phyloP scores from a whole-genome alignment of 2,888 invertebrate genomes.

The Itoplectis maculator region DNA sequence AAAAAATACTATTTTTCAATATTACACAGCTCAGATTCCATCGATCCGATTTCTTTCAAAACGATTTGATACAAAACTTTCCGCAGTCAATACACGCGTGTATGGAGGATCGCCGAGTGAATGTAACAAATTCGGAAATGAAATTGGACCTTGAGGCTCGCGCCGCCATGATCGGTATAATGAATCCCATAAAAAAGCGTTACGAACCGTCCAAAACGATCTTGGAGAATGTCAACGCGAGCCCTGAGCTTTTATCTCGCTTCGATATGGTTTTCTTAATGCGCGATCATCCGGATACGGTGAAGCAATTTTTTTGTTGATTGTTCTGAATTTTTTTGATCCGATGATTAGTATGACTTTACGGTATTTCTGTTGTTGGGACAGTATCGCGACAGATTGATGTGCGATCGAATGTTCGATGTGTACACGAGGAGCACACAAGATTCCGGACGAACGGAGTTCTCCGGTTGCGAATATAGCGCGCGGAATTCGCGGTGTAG shows the following conservation, averaged over 20 bases:
- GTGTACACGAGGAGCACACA: conserved; percentile 1
- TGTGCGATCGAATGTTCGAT: conserved; percentile 45
- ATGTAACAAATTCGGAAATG: conserved; percentile 93
- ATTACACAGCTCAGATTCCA: no score
- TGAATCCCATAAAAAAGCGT: conserved; percentile 94
- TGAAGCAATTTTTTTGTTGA: conserved; percentile 76
- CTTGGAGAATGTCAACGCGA: conserved; percentile 93
- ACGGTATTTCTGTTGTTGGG: neutral
- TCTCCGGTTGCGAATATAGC: neutral
- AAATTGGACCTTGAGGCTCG: conserved; percentile 91
- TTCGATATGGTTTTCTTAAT: conserved; percentile 96
- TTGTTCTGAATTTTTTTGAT: neutral
- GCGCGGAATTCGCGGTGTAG: neutral
- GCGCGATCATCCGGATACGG: conserved; percentile 93
- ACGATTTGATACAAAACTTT: conserved; percentile 2
- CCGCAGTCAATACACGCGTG: conserved; percentile 92
- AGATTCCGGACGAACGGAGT: neutral
- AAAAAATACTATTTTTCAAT: no score
- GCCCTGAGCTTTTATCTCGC: conserved; percentile 92
- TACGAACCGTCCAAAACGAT: conserved; percentile 94
- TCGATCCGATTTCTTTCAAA: no score
- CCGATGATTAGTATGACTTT: no score
- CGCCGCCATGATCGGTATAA: conserved; percentile 93
- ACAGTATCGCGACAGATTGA: conserved; percentile 55
- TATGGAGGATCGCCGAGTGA: conserved; percentile 95